A percentile compares a stretch with the other conserved stretches of the same genome.
Conservation (phyloP, 2,888 invertebrate species). For the Mimumesa dahlbomi region DNA sequence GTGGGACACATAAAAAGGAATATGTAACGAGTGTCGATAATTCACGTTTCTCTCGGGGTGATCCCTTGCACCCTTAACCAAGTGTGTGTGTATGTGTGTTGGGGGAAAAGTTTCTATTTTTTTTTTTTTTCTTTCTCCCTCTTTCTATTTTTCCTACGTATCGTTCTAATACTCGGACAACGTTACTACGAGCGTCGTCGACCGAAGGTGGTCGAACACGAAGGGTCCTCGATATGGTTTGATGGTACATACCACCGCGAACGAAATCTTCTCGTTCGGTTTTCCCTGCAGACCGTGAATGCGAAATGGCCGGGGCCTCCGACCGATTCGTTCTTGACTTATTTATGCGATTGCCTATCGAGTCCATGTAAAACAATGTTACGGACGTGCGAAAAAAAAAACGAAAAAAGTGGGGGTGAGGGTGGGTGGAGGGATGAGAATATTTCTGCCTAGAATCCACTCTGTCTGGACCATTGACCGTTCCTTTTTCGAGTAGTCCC, state of each 20-base stretch:
- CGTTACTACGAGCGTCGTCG: slow-evolving; percentile 27
- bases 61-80: slow-evolving; percentile 26
- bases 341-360: slow-evolving; percentile 75
- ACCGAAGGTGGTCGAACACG: slow-evolving; percentile 20
- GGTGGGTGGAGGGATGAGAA: neutral
- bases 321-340: slow-evolving; percentile 70
- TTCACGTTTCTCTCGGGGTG: slow-evolving; percentile 68
- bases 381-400: slow-evolving; percentile 39
- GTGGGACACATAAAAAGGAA: slow-evolving; percentile 78
- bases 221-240: slow-evolving; percentile 67
- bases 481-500: neutral
- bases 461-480: slow-evolving; percentile 17
- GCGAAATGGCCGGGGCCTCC: slow-evolving; percentile 70
- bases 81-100: slow-evolving; percentile 4
- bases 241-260: slow-evolving; percentile 23
- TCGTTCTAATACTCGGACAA: slow-evolving; percentile 62
- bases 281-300: slow-evolving; percentile 77
- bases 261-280: slow-evolving; percentile 36
- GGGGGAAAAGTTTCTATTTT: slow-evolving; percentile 10
- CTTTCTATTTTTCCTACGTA: too few relatives aligned
- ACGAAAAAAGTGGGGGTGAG: too few relatives aligned
- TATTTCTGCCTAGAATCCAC: neutral
- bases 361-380: slow-evolving; percentile 73
- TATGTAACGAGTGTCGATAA: slow-evolving; percentile 79
- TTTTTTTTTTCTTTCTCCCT: slow-evolving; percentile 29